Conservation (phyloP, 2,797 vertebrate species). For the Aphelocoma californica region DNA sequence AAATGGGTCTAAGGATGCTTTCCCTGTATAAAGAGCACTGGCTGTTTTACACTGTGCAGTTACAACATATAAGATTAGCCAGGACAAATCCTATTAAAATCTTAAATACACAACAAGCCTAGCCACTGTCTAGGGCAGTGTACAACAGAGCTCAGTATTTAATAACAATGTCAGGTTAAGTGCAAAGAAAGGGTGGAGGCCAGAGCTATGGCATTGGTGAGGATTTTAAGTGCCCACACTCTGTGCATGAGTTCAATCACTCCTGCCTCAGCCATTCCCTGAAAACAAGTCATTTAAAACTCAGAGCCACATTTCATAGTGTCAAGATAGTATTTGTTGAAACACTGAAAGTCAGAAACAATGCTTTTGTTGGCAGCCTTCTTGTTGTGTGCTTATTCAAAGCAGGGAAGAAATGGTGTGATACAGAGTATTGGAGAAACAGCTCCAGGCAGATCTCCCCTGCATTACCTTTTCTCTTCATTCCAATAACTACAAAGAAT, state of each 20-base stretch:
- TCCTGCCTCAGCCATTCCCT: background rate
- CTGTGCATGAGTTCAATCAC: background rate
- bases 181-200: background rate
- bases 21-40: background rate
- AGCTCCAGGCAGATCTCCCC: constrained; percentile 1
- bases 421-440: background rate
- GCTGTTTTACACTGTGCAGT: background rate
- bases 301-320: background rate
- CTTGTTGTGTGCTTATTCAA: background rate
- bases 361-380: constrained; percentile 25
- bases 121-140: background rate
- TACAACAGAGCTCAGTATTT: background rate
- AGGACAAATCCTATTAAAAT: constrained; percentile 41
- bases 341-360: constrained; percentile 36
- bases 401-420: background rate
- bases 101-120: constrained; percentile 38
- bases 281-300: background rate
- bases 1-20: background rate
- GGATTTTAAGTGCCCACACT: background rate
- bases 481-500: background rate
- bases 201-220: background rate
- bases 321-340: constrained; percentile 17
- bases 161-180: background rate
- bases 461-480: background rate
- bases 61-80: constrained; percentile 9